phyloP scores from a whole-genome alignment of 2,888 invertebrate genomes.

The Sarcophaga caerulescens region DNA sequence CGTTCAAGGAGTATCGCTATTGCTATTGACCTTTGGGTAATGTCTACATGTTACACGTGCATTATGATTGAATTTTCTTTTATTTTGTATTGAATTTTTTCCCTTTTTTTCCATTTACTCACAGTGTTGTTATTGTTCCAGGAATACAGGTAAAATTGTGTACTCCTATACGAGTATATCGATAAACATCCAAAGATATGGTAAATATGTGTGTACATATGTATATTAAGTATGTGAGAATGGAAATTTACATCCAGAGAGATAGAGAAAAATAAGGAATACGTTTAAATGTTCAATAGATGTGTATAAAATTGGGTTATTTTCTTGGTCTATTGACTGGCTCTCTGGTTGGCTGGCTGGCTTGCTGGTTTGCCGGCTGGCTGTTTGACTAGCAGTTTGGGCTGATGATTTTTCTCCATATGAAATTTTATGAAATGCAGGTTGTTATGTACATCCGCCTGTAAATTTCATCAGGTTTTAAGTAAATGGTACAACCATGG shows the following conservation, averaged over 20 bases:
- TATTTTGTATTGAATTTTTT: not conserved
- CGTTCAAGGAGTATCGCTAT: slow-evolving; percentile 8
- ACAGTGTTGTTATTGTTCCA: not conserved
- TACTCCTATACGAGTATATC: too few species aligned
- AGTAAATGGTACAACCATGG: not conserved
- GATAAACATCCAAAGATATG: too few species aligned
- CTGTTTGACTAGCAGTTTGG: not conserved
- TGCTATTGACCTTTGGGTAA: not conserved
- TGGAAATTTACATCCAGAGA: not conserved
- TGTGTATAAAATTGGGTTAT: not conserved
- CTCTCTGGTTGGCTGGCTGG: not conserved
- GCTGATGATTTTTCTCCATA: not conserved
- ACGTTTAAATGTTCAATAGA: not conserved
- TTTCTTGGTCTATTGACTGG: not conserved
- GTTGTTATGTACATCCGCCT: not conserved
- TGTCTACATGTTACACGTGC: slow-evolving; percentile 16
- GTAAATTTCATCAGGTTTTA: not conserved
- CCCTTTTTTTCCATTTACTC: not conserved
- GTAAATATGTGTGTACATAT: too few species aligned
- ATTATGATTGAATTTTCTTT: not conserved
- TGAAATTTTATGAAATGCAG: not conserved
- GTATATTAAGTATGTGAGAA: not conserved
- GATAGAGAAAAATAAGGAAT: not conserved
- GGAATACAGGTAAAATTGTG: not conserved
- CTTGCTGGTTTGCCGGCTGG: not conserved